Evolutionary conservation across 2,797 vertebrate species (phyloP).

Genomic region (Gorsachius magnificus): DNA sequence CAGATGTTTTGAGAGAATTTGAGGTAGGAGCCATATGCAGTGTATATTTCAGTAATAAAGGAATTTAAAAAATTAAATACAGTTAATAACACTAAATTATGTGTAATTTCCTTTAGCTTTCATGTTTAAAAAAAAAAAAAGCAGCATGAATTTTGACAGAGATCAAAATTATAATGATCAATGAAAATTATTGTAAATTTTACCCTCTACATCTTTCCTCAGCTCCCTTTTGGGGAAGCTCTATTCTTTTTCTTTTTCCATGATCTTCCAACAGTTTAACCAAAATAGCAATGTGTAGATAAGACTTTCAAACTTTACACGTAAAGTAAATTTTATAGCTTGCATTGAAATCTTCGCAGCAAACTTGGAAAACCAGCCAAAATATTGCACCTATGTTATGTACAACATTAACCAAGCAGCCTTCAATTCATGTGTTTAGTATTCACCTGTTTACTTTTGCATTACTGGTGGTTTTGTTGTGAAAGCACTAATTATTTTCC

Average conservation of each 20-base stretch:
- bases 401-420: not conserved
- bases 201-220: not conserved
- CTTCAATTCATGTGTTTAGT: not conserved
- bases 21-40: not conserved
- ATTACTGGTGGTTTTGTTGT: not conserved
- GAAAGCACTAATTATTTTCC: constrained; percentile 36
- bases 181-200: not conserved
- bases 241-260: not conserved
- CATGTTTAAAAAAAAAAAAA: not conserved
- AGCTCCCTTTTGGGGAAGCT: not conserved
- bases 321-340: not conserved
- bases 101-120: not conserved
- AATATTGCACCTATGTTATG: not conserved
- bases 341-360: not conserved
- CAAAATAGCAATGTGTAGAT: not conserved
- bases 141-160: not conserved
- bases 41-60: not conserved
- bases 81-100: not conserved
- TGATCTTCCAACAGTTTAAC: not conserved
- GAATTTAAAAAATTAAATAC: not conserved
- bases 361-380: not conserved
- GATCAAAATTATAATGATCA: not conserved
- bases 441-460: not conserved
- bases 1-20: not conserved
- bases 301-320: not conserved